Conservation (phyloP, 1,140 invertebrate species). For the Melipona quadrifasciata region DNA sequence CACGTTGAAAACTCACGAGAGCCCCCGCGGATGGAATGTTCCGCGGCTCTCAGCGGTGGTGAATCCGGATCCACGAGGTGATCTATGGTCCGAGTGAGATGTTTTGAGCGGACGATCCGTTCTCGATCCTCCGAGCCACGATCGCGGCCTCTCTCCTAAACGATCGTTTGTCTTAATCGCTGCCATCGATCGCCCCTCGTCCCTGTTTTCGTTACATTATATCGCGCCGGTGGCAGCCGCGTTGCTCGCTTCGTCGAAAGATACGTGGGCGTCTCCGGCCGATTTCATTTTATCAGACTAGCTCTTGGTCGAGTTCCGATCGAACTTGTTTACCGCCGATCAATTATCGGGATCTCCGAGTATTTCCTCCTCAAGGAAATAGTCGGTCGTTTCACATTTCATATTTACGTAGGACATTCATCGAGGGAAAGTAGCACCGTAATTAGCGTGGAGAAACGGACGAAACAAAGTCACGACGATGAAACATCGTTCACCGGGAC, state of each 20-base stretch:
- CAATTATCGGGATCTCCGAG: conserved; percentile 1
- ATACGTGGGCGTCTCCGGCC: conserved; percentile 32
- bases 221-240: conserved; percentile 66
- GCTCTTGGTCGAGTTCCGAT: conserved; percentile 15
- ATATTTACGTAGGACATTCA: neutral
- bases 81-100: conserved; percentile 80
- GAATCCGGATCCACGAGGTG: conserved; percentile 68
- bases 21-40: conserved; percentile 60
- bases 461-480: neutral
- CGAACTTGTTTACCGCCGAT: conserved; percentile 1
- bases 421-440: neutral
- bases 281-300: conserved; percentile 9
- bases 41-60: conserved; percentile 62
- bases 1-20: conserved; percentile 67
- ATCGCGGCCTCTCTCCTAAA: conserved; percentile 72
- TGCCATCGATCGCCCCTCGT: conserved; percentile 71
- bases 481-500: neutral
- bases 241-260: conserved; percentile 52
- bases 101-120: conserved; percentile 79
- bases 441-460: neutral
- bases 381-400: neutral
- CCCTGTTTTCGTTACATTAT: conserved; percentile 48
- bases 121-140: conserved; percentile 69
- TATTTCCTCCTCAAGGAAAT: neutral
- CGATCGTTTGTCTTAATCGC: conserved; percentile 79